These are phyloP conservation scores for Hyalella azteca DNA, from an alignment of 2,888 invertebrate species.

Conservation along the genomic window DNA sequence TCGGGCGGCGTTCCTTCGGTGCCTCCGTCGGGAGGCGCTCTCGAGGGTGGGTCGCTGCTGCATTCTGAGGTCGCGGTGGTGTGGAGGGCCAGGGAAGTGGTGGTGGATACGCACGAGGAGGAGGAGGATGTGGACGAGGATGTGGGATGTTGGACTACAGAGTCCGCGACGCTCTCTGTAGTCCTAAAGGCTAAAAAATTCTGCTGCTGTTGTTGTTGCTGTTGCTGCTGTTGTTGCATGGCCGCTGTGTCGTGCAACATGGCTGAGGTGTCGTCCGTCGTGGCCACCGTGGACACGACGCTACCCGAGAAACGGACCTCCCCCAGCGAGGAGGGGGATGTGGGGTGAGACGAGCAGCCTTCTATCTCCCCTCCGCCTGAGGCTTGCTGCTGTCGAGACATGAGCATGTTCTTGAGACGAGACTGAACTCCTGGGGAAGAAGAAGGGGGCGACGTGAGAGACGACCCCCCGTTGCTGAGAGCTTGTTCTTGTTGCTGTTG, in stretches of 20 bases:
- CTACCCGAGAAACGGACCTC: constrained; percentile 56
- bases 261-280: constrained; percentile 45
- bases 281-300: constrained; percentile 54
- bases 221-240: constrained; percentile 41
- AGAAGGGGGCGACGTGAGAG: background rate
- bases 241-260: constrained; percentile 54
- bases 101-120: background rate
- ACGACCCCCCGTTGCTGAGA: constrained; percentile 27
- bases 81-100: background rate
- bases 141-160: constrained; percentile 53
- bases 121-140: constrained; percentile 13
- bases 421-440: constrained; percentile 48
- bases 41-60: constrained; percentile 44
- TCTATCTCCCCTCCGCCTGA: constrained; percentile 25
- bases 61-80: constrained; percentile 15
- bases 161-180: constrained; percentile 59
- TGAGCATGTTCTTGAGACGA: constrained; percentile 56
- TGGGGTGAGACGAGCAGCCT: constrained; percentile 39
- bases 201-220: constrained; percentile 42
- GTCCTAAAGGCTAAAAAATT: constrained; percentile 59
- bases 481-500: background rate
- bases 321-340: constrained; percentile 49
- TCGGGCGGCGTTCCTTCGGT: constrained; percentile 47
- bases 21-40: constrained; percentile 53
- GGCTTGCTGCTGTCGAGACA: constrained; percentile 53